Conservation (phyloP, 92 coral and sea anemone species). For the Porites rus region DNA sequence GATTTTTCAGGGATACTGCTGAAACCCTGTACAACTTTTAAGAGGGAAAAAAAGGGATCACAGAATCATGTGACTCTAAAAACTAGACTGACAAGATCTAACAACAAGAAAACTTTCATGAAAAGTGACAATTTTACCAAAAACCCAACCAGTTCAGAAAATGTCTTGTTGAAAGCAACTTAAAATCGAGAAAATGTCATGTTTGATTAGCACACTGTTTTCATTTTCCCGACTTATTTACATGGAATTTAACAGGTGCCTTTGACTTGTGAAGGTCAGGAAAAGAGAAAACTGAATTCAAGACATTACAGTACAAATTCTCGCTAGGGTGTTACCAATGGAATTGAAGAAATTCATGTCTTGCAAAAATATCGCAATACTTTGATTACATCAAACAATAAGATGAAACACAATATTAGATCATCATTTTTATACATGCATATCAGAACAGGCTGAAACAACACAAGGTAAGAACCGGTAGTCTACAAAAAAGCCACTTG, state of each 20-base stretch:
- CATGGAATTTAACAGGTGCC: background rate
- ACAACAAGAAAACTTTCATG: background rate
- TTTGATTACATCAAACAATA: background rate
- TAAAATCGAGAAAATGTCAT: no score
- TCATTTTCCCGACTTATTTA: background rate
- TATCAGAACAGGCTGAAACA: background rate
- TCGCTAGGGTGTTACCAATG: conserved; percentile 25
- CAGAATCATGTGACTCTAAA: no score
- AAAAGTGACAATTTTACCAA: background rate
- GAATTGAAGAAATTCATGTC: conserved; percentile 22
- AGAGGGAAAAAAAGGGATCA: background rate
- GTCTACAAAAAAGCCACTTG: background rate
- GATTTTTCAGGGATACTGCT: background rate
- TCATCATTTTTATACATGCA: background rate
- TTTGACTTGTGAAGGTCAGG: background rate
- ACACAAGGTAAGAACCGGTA: background rate
- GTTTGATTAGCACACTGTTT: background rate
- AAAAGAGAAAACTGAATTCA: background rate
- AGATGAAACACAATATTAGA: background rate
- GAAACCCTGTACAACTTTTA: background rate
- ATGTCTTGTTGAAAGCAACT: background rate
- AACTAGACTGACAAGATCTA: no score
- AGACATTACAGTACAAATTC: background rate
- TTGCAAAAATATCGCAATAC: background rate
- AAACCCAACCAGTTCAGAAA: background rate